A percentile compares a stretch with the other conserved stretches of the same genome.
Conservation (phyloP, 2,113 vertebrate species). For the Tringa solitaria region DNA sequence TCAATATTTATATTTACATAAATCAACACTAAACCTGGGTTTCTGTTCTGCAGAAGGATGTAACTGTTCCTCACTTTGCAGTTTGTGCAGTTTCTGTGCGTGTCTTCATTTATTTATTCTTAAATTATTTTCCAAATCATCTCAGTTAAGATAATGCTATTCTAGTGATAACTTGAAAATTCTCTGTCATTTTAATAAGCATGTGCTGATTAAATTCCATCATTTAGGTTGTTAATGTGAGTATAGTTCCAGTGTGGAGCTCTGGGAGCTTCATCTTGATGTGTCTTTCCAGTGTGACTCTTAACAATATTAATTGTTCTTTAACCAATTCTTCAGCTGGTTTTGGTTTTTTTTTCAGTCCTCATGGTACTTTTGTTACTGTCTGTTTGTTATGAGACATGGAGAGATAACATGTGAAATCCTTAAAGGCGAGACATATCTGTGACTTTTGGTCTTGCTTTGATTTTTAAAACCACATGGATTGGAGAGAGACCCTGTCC, state of each 20-base stretch:
- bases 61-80: not conserved
- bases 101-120: not conserved
- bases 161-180: no score
- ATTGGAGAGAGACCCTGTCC: not conserved
- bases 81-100: not conserved
- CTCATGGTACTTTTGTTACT: not conserved
- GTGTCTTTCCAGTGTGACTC: not conserved
- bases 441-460: not conserved
- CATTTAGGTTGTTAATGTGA: not conserved
- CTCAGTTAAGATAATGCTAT: not conserved
- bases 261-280: not conserved
- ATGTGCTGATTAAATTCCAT: not conserved
- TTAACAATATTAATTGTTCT: not conserved
- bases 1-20: not conserved
- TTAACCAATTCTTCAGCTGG: not conserved
- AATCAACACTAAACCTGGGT: not conserved
- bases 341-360: not conserved
- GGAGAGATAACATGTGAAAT: not conserved
- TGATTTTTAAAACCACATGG: not conserved
- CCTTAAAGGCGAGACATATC: not conserved
- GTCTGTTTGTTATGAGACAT: rapidly evolving
- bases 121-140: not conserved
- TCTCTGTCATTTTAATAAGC: not conserved
- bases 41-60: not conserved
- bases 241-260: not conserved